Conservation (phyloP, 2,113 vertebrate species). For the Suricata suricatta region DNA sequence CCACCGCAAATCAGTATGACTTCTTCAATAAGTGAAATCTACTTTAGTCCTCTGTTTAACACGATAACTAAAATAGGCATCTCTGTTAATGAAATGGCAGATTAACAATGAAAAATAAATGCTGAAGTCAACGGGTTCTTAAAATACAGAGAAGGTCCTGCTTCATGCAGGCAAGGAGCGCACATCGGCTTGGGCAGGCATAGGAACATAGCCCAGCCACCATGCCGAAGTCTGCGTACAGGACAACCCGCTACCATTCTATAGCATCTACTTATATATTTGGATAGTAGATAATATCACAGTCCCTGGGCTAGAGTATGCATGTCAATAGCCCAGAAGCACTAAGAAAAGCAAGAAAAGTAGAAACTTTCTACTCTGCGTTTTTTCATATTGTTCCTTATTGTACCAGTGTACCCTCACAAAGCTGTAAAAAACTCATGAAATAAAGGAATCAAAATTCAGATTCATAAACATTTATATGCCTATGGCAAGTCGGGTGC, state of each 20-base stretch:
- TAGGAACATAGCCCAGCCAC: not conserved
- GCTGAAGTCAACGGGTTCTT: not conserved
- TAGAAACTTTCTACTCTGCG: not conserved
- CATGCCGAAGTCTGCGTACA: too few species aligned
- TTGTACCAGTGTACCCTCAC: not conserved
- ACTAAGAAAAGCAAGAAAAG: not conserved
- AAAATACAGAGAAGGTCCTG: not conserved
- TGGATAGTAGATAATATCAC: not conserved
- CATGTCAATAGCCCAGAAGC: not conserved
- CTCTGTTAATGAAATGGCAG: not conserved
- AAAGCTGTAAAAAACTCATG: not conserved
- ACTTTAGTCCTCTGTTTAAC: not conserved
- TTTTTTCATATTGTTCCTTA: not conserved
- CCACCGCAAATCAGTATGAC: not conserved
- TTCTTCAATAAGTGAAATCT: not conserved
- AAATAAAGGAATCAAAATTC: not conserved
- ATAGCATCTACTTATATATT: not conserved
- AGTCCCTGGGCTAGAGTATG: not conserved
- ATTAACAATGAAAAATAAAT: not conserved
- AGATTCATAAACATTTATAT: not conserved
- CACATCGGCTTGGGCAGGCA: not conserved
- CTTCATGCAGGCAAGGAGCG: not conserved
- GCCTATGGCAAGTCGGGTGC: not conserved
- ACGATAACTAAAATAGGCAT: not conserved
- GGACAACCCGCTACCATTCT: not conserved